Evolutionary conservation across 2,888 invertebrate genomes (phyloP).

Genomic region (Doris montereyensis): DNA sequence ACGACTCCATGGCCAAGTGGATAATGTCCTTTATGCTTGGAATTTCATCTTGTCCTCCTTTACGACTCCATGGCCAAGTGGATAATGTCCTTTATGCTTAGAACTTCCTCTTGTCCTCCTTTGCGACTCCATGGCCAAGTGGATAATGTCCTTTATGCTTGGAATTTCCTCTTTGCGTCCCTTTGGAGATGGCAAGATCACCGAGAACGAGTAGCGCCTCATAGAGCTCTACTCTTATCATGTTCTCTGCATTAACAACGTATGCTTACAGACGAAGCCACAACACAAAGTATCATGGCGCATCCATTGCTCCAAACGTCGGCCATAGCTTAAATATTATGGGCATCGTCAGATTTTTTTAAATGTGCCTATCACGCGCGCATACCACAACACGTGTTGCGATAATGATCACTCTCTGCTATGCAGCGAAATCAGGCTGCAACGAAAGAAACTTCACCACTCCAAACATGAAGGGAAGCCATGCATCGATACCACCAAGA

Average conservation of each 20-base stretch:
- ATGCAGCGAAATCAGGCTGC: constrained; percentile 13
- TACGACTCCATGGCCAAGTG: too few species aligned
- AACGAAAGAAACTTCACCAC: constrained; percentile 2
- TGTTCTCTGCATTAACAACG: constrained; percentile 18
- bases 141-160: too few species aligned
- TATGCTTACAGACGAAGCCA: constrained; percentile 1
- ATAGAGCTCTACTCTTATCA: constrained; percentile 7
- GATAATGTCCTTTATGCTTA: too few species aligned
- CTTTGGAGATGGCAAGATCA: constrained; percentile 16
- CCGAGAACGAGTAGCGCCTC: constrained; percentile 21
- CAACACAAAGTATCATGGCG: constrained; percentile 26
- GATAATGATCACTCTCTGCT: constrained; percentile 36
- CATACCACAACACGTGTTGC: constrained; percentile 31
- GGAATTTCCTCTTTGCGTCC: neutral
- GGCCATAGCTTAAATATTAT: constrained; percentile 36
- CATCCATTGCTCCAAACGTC: constrained; percentile 23
- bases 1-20: too few species aligned
- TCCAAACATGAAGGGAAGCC: too few species aligned
- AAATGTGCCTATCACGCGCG: constrained; percentile 4
- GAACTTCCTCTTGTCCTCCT: too few species aligned
- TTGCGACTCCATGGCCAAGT: too few species aligned
- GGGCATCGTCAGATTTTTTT: constrained; percentile 16
- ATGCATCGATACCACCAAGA: too few species aligned
- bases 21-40: too few species aligned
- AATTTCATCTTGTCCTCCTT: too few species aligned